phyloP scores from a whole-genome alignment of 2,797 vertebrate genomes.

The Argyrosomus regius region DNA sequence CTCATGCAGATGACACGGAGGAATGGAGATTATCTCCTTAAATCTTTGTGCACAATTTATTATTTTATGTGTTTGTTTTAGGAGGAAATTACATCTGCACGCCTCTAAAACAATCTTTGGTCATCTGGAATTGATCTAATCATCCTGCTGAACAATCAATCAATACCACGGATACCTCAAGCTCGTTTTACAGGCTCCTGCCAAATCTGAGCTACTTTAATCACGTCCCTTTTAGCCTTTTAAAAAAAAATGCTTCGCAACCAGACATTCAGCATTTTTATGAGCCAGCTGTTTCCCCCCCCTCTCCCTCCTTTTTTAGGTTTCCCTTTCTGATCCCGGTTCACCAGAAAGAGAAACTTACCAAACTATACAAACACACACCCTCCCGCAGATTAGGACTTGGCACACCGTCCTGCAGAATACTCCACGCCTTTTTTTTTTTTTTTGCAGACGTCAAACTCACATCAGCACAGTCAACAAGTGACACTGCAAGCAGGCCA shows the following conservation, averaged over 20 bases:
- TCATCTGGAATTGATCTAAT: slow-evolving; percentile 1
- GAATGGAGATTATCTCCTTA: no score
- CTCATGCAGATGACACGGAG: neutral
- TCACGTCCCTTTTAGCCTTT: slow-evolving; percentile 8
- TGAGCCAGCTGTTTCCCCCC: slow-evolving; percentile 46
- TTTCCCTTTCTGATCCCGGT: slow-evolving; percentile 70
- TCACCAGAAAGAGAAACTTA: slow-evolving; percentile 80
- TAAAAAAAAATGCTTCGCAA: slow-evolving; percentile 17
- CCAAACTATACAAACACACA: slow-evolving; percentile 66
- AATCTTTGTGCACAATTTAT: no score
- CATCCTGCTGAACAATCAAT: slow-evolving; percentile 18
- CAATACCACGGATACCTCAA: neutral
- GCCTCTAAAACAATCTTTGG: neutral
- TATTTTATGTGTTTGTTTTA: neutral
- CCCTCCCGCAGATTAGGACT: slow-evolving; percentile 58
- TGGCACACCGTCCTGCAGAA: slow-evolving; percentile 52
- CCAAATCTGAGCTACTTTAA: slow-evolving; percentile 10
- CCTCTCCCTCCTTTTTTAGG: slow-evolving; percentile 8
- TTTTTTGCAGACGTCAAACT: slow-evolving; percentile 67
- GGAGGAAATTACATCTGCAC: neutral
- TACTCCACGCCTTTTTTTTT: slow-evolving; percentile 72
- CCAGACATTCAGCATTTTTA: slow-evolving; percentile 50
- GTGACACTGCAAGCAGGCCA: slow-evolving; percentile 39
- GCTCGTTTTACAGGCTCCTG: neutral
- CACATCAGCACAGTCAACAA: slow-evolving; percentile 55